Evolutionary conservation across 1,140 invertebrate genomes (phyloP).

Genomic region (Mamestra configurata): DNA sequence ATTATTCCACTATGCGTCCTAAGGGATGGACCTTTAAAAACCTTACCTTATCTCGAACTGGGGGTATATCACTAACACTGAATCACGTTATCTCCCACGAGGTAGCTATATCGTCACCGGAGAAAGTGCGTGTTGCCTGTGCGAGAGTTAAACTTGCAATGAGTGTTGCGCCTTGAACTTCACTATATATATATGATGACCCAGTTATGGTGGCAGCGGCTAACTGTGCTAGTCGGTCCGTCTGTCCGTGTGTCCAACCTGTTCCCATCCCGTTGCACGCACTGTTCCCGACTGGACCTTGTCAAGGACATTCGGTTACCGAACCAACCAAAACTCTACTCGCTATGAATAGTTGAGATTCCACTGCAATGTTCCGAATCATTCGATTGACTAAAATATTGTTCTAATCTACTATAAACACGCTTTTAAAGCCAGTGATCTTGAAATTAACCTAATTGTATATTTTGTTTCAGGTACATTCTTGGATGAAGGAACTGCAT

Average conservation of each 20-base stretch:
- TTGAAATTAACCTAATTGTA: not conserved
- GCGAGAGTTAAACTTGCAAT: slow-evolving; percentile 84
- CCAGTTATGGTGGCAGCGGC: slow-evolving; percentile 76
- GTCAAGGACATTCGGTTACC: slow-evolving; percentile 72
- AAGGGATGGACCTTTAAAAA: slow-evolving; percentile 63
- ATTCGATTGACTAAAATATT: not conserved
- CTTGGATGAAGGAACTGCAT: not conserved
- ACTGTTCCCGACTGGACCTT: slow-evolving; percentile 67
- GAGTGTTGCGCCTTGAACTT: slow-evolving; percentile 86
- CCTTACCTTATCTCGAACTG: slow-evolving; percentile 78
- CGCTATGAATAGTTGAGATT: slow-evolving; percentile 29
- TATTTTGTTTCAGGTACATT: not conserved
- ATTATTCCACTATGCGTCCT: slow-evolving; percentile 15
- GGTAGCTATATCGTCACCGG: slow-evolving; percentile 76
- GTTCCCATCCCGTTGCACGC: slow-evolving; percentile 76
- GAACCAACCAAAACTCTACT: slow-evolving; percentile 40
- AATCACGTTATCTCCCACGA: slow-evolving; percentile 78
- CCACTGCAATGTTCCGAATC: not conserved
- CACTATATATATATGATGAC: slow-evolving; percentile 87
- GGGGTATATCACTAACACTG: slow-evolving; percentile 81
- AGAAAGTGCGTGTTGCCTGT: slow-evolving; percentile 84
- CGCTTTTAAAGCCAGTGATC: not conserved
- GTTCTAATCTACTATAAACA: too few relatives aligned
- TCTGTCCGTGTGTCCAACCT: slow-evolving; percentile 76
- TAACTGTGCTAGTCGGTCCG: slow-evolving; percentile 82